A percentile compares a stretch with the other conserved stretches of the same genome.
These are phyloP conservation scores for Acleris laterana DNA, from an alignment of 2,888 invertebrate species.

Conservation along the genomic window DNA sequence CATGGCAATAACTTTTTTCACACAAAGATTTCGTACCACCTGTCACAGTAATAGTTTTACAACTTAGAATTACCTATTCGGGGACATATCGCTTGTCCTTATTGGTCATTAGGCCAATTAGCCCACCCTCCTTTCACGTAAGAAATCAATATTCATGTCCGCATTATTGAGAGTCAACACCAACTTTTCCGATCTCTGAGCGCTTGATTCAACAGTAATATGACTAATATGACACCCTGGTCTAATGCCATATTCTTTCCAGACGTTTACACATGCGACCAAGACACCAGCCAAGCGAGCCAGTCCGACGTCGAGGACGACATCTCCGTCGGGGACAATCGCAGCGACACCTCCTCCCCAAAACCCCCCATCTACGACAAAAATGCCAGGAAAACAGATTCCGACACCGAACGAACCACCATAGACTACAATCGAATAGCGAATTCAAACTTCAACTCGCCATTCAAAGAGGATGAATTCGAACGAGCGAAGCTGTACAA, in stretches of 20 bases:
- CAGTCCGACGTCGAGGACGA: constrained; percentile 72
- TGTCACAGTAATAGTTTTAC: no score
- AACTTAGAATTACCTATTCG: no score
- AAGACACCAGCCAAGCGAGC: constrained; percentile 60
- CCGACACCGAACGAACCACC: constrained; percentile 57
- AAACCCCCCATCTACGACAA: constrained; percentile 49
- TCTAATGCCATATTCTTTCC: constrained; percentile 42
- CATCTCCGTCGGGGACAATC: constrained; percentile 76
- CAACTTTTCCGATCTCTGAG: no score
- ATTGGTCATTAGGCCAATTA: no score
- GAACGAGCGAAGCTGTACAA: constrained; percentile 73
- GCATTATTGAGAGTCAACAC: no score
- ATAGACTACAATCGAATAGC: constrained; percentile 63
- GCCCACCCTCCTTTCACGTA: no score
- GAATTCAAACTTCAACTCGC: constrained; percentile 65
- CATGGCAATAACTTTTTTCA: no score
- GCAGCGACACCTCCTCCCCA: constrained; percentile 72
- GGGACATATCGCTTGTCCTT: no score
- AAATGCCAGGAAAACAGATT: constrained; percentile 47
- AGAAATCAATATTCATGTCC: no score
- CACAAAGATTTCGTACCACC: no score
- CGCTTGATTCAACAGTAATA: no score
- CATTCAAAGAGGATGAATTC: constrained; percentile 72
- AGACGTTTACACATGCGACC: constrained; percentile 56
- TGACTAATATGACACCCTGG: no score